These are phyloP conservation scores for Shinisaurus crocodilurus DNA, from an alignment of 2,113 vertebrate species.

Conservation along the genomic window DNA sequence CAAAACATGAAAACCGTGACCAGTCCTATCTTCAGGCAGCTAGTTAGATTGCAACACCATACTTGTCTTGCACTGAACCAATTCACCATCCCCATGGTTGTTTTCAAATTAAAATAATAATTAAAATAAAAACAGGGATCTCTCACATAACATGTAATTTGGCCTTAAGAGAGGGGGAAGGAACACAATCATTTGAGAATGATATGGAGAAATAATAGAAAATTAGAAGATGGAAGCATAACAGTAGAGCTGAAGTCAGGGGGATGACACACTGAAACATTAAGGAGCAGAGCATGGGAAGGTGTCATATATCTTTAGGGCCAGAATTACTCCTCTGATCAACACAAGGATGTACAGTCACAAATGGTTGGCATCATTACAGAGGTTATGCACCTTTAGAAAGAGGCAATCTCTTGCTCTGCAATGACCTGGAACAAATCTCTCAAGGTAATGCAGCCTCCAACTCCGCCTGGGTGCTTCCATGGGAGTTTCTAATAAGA, in stretches of 20 bases:
- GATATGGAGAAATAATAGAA: not conserved
- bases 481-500: slow-evolving; percentile 13
- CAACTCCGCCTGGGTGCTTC: slow-evolving; percentile 20
- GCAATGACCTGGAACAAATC: slow-evolving; percentile 12
- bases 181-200: not conserved
- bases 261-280: not conserved
- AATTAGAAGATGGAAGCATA: not conserved
- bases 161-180: not conserved
- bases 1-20: not conserved
- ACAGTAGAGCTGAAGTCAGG: not conserved
- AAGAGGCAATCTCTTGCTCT: not conserved
- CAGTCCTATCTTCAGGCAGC: not conserved
- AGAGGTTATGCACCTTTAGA: slow-evolving; percentile 3
- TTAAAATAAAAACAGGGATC: not conserved
- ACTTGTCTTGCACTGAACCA: not conserved
- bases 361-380: not conserved
- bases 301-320: not conserved
- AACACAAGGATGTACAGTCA: not conserved
- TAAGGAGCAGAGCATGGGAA: not conserved
- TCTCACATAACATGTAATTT: not conserved
- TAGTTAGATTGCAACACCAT: not conserved
- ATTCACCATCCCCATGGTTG: not conserved
- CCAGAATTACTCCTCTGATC: not conserved
- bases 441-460: not conserved
- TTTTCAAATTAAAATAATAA: not conserved